Evolutionary conservation across 2,113 vertebrate genomes (phyloP).

Genomic region (Campylorhamphus procurvoides): DNA sequence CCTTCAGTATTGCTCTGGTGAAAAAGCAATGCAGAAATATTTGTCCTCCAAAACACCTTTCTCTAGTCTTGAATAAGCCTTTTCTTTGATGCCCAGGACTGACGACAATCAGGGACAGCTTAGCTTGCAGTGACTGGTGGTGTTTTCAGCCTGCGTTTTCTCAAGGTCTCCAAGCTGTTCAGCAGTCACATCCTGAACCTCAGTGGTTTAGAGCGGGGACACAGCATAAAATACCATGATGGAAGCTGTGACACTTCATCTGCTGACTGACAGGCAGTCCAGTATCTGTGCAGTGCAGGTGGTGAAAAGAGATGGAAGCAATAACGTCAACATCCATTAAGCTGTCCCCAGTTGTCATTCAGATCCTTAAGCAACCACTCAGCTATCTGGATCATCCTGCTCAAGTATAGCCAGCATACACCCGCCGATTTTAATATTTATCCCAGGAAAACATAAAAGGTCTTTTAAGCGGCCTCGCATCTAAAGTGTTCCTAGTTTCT

Average conservation of each 20-base stretch:
- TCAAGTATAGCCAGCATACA: not conserved
- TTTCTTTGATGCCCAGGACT: not conserved
- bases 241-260: constrained; percentile 10
- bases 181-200: not conserved
- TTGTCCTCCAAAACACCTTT: not conserved
- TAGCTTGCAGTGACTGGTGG: not conserved
- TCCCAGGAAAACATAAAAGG: not conserved
- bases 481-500: not conserved
- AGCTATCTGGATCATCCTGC: not conserved
- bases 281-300: constrained; percentile 60
- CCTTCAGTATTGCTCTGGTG: not conserved
- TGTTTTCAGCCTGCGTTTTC: not conserved
- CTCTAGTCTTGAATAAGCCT: not conserved
- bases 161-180: not conserved
- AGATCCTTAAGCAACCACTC: constrained; percentile 33
- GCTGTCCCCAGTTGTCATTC: constrained; percentile 26
- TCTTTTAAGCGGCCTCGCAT: not conserved
- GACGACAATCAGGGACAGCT: not conserved
- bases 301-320: constrained; percentile 35
- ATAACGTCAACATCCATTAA: constrained; percentile 47
- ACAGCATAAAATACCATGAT: not conserved
- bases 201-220: not conserved
- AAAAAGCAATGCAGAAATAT: not conserved
- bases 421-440: constrained; percentile 4
- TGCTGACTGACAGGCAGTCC: constrained; percentile 34